These are phyloP conservation scores for Neoscelio sp. DNA, from an alignment of 2,888 invertebrate genomes.

Conservation along the genomic window DNA sequence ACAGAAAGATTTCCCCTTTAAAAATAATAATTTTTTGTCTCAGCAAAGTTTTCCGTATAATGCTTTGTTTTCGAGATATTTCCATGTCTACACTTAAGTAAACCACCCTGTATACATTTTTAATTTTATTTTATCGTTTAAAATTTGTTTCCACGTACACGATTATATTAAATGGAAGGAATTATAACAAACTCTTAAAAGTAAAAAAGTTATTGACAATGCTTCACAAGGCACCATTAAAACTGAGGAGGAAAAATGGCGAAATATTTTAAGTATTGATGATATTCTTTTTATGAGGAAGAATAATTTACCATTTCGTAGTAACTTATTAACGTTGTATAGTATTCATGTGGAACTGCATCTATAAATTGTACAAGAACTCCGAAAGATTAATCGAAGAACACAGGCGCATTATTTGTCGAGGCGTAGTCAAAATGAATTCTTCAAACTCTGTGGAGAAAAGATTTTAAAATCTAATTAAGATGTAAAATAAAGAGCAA, in stretches of 20 bases:
- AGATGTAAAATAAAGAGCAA: slow-evolving; percentile 32
- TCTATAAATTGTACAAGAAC: too few relatives aligned
- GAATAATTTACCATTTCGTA: slow-evolving; percentile 18
- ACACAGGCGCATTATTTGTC: slow-evolving; percentile 31
- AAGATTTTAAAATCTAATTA: slow-evolving; percentile 2
- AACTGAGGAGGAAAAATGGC: slow-evolving; percentile 23
- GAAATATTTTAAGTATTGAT: slow-evolving; percentile 11
- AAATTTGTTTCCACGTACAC: slow-evolving; percentile 52
- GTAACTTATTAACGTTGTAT: not conserved
- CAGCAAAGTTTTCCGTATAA: too few relatives aligned
- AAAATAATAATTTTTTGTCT: too few relatives aligned
- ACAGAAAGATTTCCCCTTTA: too few relatives aligned
- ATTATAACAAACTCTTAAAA: not conserved
- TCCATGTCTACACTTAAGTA: too few relatives aligned
- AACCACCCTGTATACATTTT: too few relatives aligned
- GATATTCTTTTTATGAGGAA: slow-evolving; percentile 6
- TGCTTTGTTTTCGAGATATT: too few relatives aligned
- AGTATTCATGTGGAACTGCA: not conserved
- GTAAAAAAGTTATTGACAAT: slow-evolving; percentile 2
- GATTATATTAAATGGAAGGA: slow-evolving; percentile 16
- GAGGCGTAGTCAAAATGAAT: slow-evolving; percentile 20
- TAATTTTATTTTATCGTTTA: slow-evolving; percentile 56
- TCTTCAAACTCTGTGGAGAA: slow-evolving; percentile 21
- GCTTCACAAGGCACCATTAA: not conserved
- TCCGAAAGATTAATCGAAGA: slow-evolving; percentile 1